Base-by-base conservation (phyloP, 1,140 invertebrate genomes). In the Drosophila burlai region DNA sequence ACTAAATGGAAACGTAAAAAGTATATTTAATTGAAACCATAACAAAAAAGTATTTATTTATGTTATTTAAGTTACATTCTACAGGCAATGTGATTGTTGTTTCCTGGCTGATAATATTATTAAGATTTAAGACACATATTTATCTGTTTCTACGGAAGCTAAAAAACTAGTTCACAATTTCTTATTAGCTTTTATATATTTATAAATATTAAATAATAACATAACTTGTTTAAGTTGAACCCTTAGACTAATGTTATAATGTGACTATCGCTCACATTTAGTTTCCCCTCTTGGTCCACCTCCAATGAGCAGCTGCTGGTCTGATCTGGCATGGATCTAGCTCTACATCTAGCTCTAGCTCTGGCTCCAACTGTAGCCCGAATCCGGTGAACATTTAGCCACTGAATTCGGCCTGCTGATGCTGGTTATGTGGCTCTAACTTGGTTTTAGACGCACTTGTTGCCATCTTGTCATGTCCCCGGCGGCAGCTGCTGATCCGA, bases 401-500 rank as follows among this genome's bases (percentile, higher is more conserved):
- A 57, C 36, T 49, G 45, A 67, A 68, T 50, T 54, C 24, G 45
- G 63, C 34, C 73, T 55, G 54, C 49, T 71, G 46, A 24, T 75
- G 55, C 46, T 65, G 71, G 58, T 65, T 61, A 57, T 45, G 46
- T 58, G 65, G 26, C 40, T 47, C 29, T 18, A 49, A 62, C 71
- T 64, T 52, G 21, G 29, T 16, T 55, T 24, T 24, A 40, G 21
- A 55, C 66, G 43, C 60, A 83, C 76, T 76, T 80, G 81, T 63
- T 69, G 80, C 58, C 73, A 68, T 58, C 63, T 71, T 42, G 66
- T 43, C 71, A 45, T 68, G 50, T 29, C 60, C 59, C 67, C 34
- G 46, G 16, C 45, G 74, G 74, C 69, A 72, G 78, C 62, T 40
- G 74, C 54, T 45, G 60, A 71, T 77, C 46, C 63, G 40, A 40